These are phyloP conservation scores for Ochlodes sylvanus DNA, from an alignment of 2,888 invertebrate species.

Conservation along the genomic window DNA sequence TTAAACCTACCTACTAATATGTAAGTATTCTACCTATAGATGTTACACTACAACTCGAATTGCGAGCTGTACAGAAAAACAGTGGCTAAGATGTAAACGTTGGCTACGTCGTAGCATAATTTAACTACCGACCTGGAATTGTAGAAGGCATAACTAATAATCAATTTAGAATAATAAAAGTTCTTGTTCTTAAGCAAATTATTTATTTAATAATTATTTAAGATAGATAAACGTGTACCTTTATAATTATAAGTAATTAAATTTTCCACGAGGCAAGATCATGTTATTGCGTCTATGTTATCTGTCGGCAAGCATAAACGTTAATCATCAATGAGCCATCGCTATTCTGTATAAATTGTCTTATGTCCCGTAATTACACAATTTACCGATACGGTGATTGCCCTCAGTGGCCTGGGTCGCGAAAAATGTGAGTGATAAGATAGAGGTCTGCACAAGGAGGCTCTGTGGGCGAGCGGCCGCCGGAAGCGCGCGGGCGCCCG, in stretches of 20 bases:
- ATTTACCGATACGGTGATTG: constrained; percentile 67
- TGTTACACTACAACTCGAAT: too few species aligned
- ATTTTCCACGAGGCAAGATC: constrained; percentile 31
- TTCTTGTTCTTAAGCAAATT: too few species aligned
- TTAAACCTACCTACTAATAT: too few species aligned
- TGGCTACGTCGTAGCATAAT: too few species aligned
- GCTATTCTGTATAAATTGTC: constrained; percentile 54
- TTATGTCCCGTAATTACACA: constrained; percentile 62
- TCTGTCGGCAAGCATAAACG: constrained; percentile 45
- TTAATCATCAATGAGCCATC: constrained; percentile 54
- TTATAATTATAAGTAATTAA: not conserved
- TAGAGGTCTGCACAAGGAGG: constrained; percentile 72
- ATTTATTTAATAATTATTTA: not conserved
- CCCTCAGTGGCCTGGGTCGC: constrained; percentile 74
- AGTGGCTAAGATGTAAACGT: too few species aligned
- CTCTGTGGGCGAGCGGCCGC: constrained; percentile 57
- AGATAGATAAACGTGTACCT: not conserved
- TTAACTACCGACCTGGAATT: too few species aligned
- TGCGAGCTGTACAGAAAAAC: too few species aligned
- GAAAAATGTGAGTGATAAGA: constrained; percentile 81
- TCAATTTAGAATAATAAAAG: too few species aligned
- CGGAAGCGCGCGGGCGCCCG: constrained; percentile 52
- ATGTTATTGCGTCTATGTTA: constrained; percentile 32
- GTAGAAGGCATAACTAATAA: too few species aligned
- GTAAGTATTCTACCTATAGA: too few species aligned